Evolutionary conservation across 2,797 vertebrate species (phyloP).

Genomic region (Parauchenoglanis punctatus): DNA sequence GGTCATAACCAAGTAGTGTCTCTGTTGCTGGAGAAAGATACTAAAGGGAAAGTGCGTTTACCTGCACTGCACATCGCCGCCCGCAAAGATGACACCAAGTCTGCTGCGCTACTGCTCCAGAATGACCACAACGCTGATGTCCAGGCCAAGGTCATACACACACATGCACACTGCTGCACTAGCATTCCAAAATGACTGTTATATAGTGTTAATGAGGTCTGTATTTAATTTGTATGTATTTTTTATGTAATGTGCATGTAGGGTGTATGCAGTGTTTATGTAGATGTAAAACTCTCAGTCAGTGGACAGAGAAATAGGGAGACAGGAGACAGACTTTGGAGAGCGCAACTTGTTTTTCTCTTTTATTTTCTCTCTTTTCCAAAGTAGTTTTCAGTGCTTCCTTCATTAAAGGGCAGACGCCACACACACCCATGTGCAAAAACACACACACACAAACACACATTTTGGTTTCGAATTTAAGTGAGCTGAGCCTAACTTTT

Average conservation of each 20-base stretch:
- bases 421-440: too few relatives aligned
- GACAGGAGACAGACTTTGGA: too few relatives aligned
- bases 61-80: slow-evolving; percentile 91
- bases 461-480: too few relatives aligned
- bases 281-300: not conserved
- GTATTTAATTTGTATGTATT: not conserved
- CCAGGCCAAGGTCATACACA: slow-evolving; percentile 89
- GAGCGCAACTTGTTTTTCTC: too few relatives aligned
- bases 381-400: too few relatives aligned
- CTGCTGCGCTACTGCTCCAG: slow-evolving; percentile 92
- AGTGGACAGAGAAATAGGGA: too few relatives aligned
- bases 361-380: too few relatives aligned
- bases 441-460: too few relatives aligned
- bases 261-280: not conserved
- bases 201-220: not conserved
- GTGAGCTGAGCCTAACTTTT: too few relatives aligned
- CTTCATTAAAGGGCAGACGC: too few relatives aligned
- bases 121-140: slow-evolving; percentile 97
- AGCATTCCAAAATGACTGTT: not conserved
- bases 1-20: slow-evolving; percentile 95
- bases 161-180: not conserved
- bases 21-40: slow-evolving; percentile 94
- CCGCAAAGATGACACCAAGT: slow-evolving; percentile 95
- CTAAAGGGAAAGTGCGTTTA: slow-evolving; percentile 74
- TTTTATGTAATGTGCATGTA: not conserved